Percentiles rank a stretch among this genome's conserved stretches.
phyloP scores from a whole-genome alignment of 2,113 vertebrate genomes.

The Clarias batrachus region DNA sequence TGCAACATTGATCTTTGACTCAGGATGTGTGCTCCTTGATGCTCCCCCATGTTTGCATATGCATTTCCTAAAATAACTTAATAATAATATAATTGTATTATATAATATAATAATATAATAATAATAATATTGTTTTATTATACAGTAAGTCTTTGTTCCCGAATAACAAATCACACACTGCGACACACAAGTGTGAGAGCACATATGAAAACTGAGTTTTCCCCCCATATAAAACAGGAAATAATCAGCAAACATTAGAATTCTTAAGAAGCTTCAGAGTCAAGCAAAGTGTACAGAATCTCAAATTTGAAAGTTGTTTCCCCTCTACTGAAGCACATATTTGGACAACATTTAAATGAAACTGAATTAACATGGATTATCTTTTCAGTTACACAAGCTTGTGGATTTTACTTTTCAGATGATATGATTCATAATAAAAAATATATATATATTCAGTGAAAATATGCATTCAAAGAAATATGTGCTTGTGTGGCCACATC shows the following conservation, averaged over 20 bases:
- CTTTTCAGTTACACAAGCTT: not conserved
- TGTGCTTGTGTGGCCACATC: not conserved
- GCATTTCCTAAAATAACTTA: not conserved
- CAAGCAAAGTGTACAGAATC: not conserved
- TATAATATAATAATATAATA: too few species aligned
- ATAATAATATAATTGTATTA: too few species aligned
- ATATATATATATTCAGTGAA: not conserved
- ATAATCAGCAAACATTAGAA: not conserved
- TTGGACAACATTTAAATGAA: not conserved
- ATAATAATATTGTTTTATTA: not conserved
- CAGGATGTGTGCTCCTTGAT: not conserved
- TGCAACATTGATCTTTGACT: not conserved
- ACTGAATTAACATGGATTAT: not conserved
- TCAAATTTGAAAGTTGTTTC: not conserved
- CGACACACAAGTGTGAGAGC: too few species aligned
- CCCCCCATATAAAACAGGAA: not conserved
- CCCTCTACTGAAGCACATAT: not conserved
- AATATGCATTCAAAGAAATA: not conserved
- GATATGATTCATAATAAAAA: not conserved
- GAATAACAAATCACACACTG: too few species aligned
- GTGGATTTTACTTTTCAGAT: not conserved
- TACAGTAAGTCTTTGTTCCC: not conserved
- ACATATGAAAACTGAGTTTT: not conserved
- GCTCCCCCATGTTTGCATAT: constrained; percentile 20
- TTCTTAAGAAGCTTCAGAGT: not conserved